Percentiles rank a stretch among this genome's conserved stretches.
These are phyloP conservation scores for Sardina pilchardus DNA, from an alignment of 2,113 vertebrate genomes.

Conservation along the genomic window DNA sequence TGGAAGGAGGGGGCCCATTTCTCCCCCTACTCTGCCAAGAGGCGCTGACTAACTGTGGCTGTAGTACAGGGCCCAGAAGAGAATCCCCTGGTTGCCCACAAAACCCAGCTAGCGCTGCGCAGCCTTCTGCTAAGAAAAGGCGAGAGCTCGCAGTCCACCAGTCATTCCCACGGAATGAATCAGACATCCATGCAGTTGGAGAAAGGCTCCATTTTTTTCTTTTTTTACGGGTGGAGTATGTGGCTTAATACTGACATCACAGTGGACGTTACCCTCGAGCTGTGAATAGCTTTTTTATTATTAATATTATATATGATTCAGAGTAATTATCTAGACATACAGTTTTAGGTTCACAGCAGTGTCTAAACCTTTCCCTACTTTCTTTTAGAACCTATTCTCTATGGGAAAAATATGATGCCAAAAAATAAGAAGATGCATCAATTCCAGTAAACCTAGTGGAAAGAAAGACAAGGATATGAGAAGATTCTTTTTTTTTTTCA, in stretches of 20 bases:
- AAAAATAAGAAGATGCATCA: neutral
- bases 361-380: neutral
- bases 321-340: neutral
- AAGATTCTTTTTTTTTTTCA: no score
- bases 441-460: neutral
- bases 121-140: neutral
- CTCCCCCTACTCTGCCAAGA: conserved; percentile 20
- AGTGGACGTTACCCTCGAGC: neutral
- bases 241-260: neutral
- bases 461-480: neutral
- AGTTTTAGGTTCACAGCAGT: neutral
- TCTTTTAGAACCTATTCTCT: neutral
- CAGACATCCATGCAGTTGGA: neutral
- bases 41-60: conserved; percentile 19
- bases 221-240: neutral
- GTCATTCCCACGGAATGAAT: neutral
- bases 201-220: neutral
- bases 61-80: conserved; percentile 20
- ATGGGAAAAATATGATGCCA: neutral
- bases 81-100: conserved; percentile 37
- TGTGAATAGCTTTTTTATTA: neutral
- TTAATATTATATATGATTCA: neutral
- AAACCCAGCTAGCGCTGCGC: conserved; percentile 4
- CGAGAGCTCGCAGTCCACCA: neutral
- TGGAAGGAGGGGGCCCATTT: conserved; percentile 37